phyloP scores from a whole-genome alignment of 2,113 vertebrate genomes.

The Neoarius graeffei region DNA sequence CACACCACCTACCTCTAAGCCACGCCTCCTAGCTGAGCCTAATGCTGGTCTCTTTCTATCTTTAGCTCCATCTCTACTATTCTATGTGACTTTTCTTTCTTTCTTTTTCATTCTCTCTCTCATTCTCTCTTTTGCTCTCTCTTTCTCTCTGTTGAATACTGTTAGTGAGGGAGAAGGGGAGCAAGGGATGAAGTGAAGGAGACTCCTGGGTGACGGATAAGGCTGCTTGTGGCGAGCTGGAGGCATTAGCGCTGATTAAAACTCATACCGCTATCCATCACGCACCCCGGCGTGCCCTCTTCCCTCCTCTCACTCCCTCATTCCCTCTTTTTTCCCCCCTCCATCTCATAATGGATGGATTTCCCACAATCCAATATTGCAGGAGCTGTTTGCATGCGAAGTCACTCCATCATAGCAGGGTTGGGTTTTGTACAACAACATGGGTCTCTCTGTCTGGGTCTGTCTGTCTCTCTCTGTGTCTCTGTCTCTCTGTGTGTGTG shows the following conservation, averaged over 20 bases:
- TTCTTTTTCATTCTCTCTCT: background rate
- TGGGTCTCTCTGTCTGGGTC: background rate
- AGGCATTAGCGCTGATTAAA: conserved; percentile 56
- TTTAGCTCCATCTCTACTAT: background rate
- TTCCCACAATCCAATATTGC: conserved; percentile 57
- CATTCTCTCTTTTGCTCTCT: background rate
- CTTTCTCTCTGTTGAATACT: background rate
- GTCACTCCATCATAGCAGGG: conserved; percentile 29
- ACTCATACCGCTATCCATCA: conserved; percentile 55
- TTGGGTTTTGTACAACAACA: background rate
- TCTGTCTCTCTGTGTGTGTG: background rate
- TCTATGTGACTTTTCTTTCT: background rate
- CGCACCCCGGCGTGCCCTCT: conserved; percentile 12
- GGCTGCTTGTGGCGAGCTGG: conserved; percentile 40
- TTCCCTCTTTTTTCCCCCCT: conserved; percentile 22
- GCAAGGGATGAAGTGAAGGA: conserved; percentile 27
- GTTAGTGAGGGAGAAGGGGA: conserved; percentile 25
- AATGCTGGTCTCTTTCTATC: background rate
- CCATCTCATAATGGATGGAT: conserved; percentile 51
- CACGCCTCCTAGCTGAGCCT: background rate
- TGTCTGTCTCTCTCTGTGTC: background rate
- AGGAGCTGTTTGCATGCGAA: conserved; percentile 47
- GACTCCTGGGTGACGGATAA: conserved; percentile 47
- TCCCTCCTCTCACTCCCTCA: conserved; percentile 16
- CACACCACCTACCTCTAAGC: background rate